Base-by-base conservation (phyloP, 1,140 invertebrate genomes). In the Bombus cullumanus region DNA sequence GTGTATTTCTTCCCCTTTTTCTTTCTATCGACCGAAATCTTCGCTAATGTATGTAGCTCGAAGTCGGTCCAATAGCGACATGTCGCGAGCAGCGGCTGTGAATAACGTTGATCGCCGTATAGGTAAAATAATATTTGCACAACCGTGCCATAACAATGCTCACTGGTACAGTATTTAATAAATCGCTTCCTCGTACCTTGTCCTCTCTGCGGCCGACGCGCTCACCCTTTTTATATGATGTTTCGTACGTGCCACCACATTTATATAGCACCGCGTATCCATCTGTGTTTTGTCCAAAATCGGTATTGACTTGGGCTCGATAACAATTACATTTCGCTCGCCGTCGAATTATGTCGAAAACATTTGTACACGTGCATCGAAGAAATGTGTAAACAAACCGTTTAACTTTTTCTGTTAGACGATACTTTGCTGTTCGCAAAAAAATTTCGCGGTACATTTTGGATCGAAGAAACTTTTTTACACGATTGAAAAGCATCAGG, bases 81-180 rank as follows among this genome's bases (percentile, higher is more conserved):
- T 22, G 34, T 39, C 78, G 6, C 34, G 13, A 22, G 1, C 34
- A 41, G 13, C 31, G 39, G 37, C 64, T 41, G 28, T 74, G 69
- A 68, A 41, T 53, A 75, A 86, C 86, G 64, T 89, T 79, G 81
- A 89, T 87, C 80, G 81, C 64, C 73, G 79, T 78, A 68, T 71
- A 89, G 66, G 81, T 79, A 89, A 85, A 89, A 90, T 87, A 90
- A 90, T 89, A 90, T 90, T 87, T 89, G 88, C 81, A 81, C 83
- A 85, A 57, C 75, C 85, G 47, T 68, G 79, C 71, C 74, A 85
- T 89, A 89, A 90, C 88, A 87, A 80, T 89, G 73, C 59, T 74
- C 73, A 74, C 59, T 53, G 85, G 64, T 87, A 89, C 64, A 76
- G 57, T 89, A 75, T 89, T 89, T 87, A 87, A 87, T 90, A 90